Base-by-base conservation (phyloP, 2,888 invertebrate genomes). In the Leucophenga maculata region DNA sequence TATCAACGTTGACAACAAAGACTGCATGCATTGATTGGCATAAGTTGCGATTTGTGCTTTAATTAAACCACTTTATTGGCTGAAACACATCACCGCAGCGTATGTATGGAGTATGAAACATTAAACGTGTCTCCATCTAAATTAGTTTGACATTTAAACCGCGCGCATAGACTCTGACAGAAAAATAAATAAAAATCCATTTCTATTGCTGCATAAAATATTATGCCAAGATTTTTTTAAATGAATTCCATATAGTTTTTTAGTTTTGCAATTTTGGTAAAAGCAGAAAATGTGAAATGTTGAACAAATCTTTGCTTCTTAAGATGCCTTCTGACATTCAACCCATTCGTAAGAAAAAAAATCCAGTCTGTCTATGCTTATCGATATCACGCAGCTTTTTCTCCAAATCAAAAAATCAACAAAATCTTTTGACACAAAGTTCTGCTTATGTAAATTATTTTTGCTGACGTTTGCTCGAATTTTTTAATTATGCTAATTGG, bases 401-500 rank as follows among this genome's bases (percentile, higher is more conserved):
- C 9, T 14, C 22, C 22, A 55, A 22, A 55, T 20, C 26, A 55
- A 22, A 55, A 22, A 55, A 55, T 55, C 55, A 22, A 22, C 18
- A 9, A 6, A 22, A 18, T 55, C 26, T 26, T 20, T 39, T 39
- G 39, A 39, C 11, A 9, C 39, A 81, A 83, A 81, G 83, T 81
- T 79, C 83, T 83, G 80, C 78, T 82, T 75, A 83, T 83, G 78
- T 70, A 71, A 82, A 80, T 82, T 69, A 6, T 39, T 18, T 55
- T 22, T 55, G 52, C 52, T 20, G 26, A 20, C 22, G 18, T 55
- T 65, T 75, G 82, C 80, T 80, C 77, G 82, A 71, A 74, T 80
- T 83, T 73, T 76, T 81, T 76, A 82, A 79, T 75, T 80, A 83
- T 80, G 83, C 69, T 83, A 83, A 80, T 80, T 78, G 65, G 68